Conservation (phyloP, 2,888 invertebrate species). For the Drosophila mimica region DNA sequence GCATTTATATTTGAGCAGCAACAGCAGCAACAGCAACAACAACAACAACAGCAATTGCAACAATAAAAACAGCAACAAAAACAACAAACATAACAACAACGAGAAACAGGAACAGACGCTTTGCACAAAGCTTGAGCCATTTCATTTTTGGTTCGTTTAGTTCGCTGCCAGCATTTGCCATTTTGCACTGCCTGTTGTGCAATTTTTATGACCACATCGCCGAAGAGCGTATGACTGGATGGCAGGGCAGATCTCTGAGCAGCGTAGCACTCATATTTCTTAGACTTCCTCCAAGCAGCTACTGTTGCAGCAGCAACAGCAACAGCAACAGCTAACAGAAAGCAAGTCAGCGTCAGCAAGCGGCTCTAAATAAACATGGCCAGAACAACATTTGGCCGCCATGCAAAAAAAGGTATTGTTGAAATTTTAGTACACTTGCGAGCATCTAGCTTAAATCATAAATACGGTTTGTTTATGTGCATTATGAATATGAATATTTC, state of each 20-base stretch:
- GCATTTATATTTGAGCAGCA: slow-evolving; percentile 78
- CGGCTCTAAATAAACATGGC: slow-evolving; percentile 55
- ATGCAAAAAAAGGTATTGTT: slow-evolving; percentile 19
- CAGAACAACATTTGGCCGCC: slow-evolving; percentile 36
- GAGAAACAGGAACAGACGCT: slow-evolving; percentile 52
- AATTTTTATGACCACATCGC: slow-evolving; percentile 57
- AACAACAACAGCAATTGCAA: slow-evolving; percentile 33
- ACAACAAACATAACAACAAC: slow-evolving; percentile 23
- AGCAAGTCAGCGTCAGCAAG: slow-evolving; percentile 32
- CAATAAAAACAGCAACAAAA: slow-evolving; percentile 34
- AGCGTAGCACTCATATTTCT: slow-evolving; percentile 72
- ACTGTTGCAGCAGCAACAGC: slow-evolving; percentile 51
- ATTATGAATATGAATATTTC: not conserved
- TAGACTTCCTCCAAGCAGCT: slow-evolving; percentile 53
- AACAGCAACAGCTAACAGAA: slow-evolving; percentile 65
- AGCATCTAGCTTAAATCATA: slow-evolving; percentile 27
- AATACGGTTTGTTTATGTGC: not conserved
- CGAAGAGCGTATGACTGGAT: not conserved
- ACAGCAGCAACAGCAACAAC: slow-evolving; percentile 39
- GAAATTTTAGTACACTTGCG: slow-evolving; percentile 23
- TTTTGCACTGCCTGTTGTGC: slow-evolving; percentile 61
- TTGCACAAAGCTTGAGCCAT: slow-evolving; percentile 77
- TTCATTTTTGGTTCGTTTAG: slow-evolving; percentile 78
- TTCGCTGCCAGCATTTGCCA: slow-evolving; percentile 65
- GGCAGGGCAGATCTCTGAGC: slow-evolving; percentile 17